Evolutionary conservation across 2,113 vertebrate genomes (phyloP).

Genomic region (Xenopus tropicalis): UCB_Xtro_10.0 CM004448.2:77980001-77980500

Average conservation of each 20-base stretch:
- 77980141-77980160: constrained; percentile 42
- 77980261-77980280: constrained; percentile 47
- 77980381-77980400: neutral
- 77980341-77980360: constrained; percentile 28
- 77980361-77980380: neutral
- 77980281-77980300: constrained; percentile 42
- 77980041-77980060: constrained; percentile 49
- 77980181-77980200: constrained; percentile 47
- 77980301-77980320: constrained; percentile 18
- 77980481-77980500: too few relatives aligned
- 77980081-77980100: constrained; percentile 40
- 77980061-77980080: constrained; percentile 45
- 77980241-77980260: constrained; percentile 44
- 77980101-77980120: constrained; percentile 38
- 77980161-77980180: constrained; percentile 45
- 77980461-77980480: neutral
- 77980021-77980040: neutral
- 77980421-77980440: neutral
- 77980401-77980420: neutral
- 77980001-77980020: neutral
- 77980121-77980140: constrained; percentile 56
- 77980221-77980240: constrained; percentile 38
- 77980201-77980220: constrained; percentile 48
- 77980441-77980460: neutral
- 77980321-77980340: constrained; percentile 43